Evolutionary conservation across 2,113 vertebrate genomes (phyloP), one percentile per base, ranked within the genome.

Genomic region (Saguinus midas): DNA sequence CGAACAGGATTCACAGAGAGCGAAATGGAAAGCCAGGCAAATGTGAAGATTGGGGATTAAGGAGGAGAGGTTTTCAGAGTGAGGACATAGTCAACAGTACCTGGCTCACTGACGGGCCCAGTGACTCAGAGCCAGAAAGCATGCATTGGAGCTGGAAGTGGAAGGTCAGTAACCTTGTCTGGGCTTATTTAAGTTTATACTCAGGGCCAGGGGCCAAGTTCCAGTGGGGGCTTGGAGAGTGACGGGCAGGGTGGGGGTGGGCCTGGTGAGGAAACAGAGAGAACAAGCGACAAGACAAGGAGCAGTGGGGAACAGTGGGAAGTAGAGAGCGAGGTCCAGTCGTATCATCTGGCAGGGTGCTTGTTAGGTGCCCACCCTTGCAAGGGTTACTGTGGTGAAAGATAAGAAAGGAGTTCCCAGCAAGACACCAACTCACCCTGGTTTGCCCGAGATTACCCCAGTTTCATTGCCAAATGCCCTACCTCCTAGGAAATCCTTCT

Each of bases 281-380:
- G 21, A 40, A 37, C 37, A 43, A 12, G 21, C 6, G 29, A 32
- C 10, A 27, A 12, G 64, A 52, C 20, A 37, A 70, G 40, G 40
- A 35, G 32, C 80, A 4, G 14, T 18, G 29, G 68, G 82, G 6
- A 35, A 6, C 75, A 6, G 14, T 20, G 25, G 13, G 61, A 45
- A 43, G 37, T 2, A 0, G 5, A 23, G 40, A 16, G 12, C 0
- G 1, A 66, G 45, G 12, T n/a, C 45, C 58, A 1, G 35, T 27
- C 37, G 0, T 20, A 1, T 10, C 21, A 9, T 4, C 48, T 70
- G 5, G 0, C 37, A 5, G 40, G 11, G 1, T 52, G 23, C 4
- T 17, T 3, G 4, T 8, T 13, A 6, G n/a, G 5, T 37, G 3
- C 35, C 8, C 17, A 21, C 23, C n/a, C 50, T 12, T 5, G 11